A percentile compares a stretch with the other conserved stretches of the same genome.
These are phyloP conservation scores for Anniella stebbinsi DNA, from an alignment of 2,797 vertebrate species.

Conservation along the genomic window DNA sequence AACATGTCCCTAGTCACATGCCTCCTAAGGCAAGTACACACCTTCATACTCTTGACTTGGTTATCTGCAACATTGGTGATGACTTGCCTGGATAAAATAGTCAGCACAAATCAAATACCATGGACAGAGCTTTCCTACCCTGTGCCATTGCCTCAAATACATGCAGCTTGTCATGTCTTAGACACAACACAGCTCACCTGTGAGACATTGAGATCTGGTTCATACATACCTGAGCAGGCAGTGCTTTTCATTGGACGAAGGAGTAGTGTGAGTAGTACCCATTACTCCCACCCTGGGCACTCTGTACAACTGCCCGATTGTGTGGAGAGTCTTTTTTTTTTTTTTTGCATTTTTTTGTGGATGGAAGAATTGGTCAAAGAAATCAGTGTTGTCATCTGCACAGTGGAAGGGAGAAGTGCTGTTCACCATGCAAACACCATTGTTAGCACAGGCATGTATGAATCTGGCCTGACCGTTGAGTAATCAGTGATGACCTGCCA, in stretches of 20 bases:
- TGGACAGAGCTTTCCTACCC: neutral
- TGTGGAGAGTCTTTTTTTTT: neutral
- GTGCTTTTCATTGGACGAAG: neutral
- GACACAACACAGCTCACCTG: too few species aligned
- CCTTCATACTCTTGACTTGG: neutral
- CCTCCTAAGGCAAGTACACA: neutral
- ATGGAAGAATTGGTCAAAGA: neutral
- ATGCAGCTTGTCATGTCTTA: too few species aligned
- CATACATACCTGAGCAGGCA: neutral
- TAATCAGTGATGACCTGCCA: too few species aligned
- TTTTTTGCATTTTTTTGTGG: neutral
- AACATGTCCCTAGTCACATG: neutral
- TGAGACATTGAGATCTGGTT: neutral
- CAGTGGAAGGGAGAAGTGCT: neutral
- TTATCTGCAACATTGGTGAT: neutral
- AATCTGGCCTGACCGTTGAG: neutral
- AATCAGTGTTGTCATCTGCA: neutral
- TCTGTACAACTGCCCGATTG: neutral
- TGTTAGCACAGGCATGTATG: neutral
- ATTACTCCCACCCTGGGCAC: neutral
- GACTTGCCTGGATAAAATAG: neutral
- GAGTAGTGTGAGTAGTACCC: neutral
- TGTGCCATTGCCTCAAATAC: neutral
- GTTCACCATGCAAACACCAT: neutral
- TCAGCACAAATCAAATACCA: neutral